Evolutionary conservation across 2,888 invertebrate genomes (phyloP).

Genomic region (Trilocha varians): DNA sequence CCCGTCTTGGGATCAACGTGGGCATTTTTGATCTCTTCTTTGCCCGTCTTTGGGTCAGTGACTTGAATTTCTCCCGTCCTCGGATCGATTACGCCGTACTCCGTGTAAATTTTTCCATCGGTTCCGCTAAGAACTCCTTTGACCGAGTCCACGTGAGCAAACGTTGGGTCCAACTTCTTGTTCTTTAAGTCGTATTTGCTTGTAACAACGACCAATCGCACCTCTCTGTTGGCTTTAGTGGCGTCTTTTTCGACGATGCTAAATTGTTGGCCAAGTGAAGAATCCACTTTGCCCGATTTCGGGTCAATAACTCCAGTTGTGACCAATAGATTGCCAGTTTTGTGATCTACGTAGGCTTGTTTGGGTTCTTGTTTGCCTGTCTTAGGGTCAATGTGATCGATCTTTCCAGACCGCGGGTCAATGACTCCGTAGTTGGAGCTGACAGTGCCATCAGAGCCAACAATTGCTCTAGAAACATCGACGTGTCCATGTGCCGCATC

Average conservation of each 20-base stretch:
- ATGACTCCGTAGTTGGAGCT: conserved; percentile 78
- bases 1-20: conserved; percentile 68
- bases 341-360: conserved; percentile 80
- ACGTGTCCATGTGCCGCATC: conserved; percentile 61
- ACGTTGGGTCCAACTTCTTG: conserved; percentile 66
- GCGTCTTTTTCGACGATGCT: conserved; percentile 78
- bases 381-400: conserved; percentile 75
- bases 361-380: conserved; percentile 77
- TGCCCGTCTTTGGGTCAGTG: conserved; percentile 57
- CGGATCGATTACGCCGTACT: conserved; percentile 76
- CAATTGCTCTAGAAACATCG: conserved; percentile 74
- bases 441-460: conserved; percentile 69
- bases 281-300: conserved; percentile 77
- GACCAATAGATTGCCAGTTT: conserved; percentile 78
- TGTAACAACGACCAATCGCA: conserved; percentile 74
- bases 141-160: conserved; percentile 62
- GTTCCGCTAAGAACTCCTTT: conserved; percentile 68
- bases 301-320: conserved; percentile 77
- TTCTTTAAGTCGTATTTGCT: conserved; percentile 74
- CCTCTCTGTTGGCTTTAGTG: conserved; percentile 75
- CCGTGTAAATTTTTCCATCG: conserved; percentile 76
- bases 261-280: conserved; percentile 78
- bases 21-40: conserved; percentile 55
- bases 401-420: conserved; percentile 76
- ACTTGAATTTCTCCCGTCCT: conserved; percentile 69